Percentiles rank a stretch among this genome's conserved stretches.
phyloP scores from a whole-genome alignment of 1,140 invertebrate genomes.

The Chelonus insularis region DNA sequence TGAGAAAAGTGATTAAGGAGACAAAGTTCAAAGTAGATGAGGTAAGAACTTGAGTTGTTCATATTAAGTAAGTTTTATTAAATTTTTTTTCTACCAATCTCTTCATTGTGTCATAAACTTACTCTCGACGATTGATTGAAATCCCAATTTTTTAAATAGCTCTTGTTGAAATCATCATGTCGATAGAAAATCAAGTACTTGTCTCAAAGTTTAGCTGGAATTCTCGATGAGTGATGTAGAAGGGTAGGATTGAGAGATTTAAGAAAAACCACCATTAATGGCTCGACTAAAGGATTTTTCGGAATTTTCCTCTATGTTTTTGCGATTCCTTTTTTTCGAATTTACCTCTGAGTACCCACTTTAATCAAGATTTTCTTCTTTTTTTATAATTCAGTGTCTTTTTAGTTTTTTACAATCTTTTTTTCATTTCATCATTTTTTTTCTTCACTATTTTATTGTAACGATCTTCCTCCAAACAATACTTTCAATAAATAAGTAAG shows the following conservation, averaged over 20 bases:
- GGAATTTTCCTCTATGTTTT: constrained; percentile 35
- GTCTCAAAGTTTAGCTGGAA: background rate
- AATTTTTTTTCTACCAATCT: no score
- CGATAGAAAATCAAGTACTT: background rate
- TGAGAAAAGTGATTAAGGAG: no score
- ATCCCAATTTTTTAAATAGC: no score
- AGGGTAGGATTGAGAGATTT: constrained; percentile 40
- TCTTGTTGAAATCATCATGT: no score
- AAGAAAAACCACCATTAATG: constrained; percentile 47
- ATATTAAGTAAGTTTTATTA: no score
- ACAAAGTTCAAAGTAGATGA: no score
- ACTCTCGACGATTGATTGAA: no score
- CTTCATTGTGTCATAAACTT: no score
- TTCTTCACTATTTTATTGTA: background rate
- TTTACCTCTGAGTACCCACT: constrained; percentile 37
- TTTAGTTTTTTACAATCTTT: no score
- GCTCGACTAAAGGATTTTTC: constrained; percentile 45
- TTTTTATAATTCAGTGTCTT: constrained; percentile 28
- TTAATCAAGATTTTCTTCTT: constrained; percentile 47
- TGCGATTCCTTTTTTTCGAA: constrained; percentile 29
- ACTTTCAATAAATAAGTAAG: no score
- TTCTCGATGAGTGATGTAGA: constrained; percentile 19
- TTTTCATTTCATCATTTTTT: background rate
- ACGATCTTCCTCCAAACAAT: no score
- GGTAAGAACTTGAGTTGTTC: no score